Conservation (phyloP, 2,888 invertebrate genomes). For the Drosophila flavopinicola region DNA sequence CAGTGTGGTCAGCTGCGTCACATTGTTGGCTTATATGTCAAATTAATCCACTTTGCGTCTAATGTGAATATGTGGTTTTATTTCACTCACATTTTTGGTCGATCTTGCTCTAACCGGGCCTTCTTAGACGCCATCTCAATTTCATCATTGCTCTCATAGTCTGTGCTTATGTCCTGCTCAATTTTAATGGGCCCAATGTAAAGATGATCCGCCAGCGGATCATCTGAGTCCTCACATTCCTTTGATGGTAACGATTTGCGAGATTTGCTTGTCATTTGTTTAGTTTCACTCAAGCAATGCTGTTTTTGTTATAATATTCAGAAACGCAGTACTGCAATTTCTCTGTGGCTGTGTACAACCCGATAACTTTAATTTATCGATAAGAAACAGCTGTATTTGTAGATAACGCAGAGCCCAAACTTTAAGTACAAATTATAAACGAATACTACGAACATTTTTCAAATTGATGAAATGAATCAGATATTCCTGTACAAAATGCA, state of each 20-base stretch:
- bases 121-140: background rate
- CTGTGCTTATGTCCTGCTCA: background rate
- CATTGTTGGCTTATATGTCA: no score
- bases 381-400: background rate
- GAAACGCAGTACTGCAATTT: background rate
- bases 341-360: background rate
- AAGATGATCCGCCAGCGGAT: background rate
- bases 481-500: background rate
- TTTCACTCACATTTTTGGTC: background rate
- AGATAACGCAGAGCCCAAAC: background rate
- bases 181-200: background rate
- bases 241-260: no score
- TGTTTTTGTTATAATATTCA: background rate
- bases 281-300: background rate
- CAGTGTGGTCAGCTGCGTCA: no score
- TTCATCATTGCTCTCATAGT: background rate
- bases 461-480: no score
- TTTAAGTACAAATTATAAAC: background rate
- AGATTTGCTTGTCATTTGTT: background rate
- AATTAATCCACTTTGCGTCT: no score
- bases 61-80: background rate
- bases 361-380: slow-evolving; percentile 11
- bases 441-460: no score
- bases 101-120: no score
- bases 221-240: background rate